phyloP scores from a whole-genome alignment of 2,888 invertebrate genomes.

The Plebejus anna region DNA sequence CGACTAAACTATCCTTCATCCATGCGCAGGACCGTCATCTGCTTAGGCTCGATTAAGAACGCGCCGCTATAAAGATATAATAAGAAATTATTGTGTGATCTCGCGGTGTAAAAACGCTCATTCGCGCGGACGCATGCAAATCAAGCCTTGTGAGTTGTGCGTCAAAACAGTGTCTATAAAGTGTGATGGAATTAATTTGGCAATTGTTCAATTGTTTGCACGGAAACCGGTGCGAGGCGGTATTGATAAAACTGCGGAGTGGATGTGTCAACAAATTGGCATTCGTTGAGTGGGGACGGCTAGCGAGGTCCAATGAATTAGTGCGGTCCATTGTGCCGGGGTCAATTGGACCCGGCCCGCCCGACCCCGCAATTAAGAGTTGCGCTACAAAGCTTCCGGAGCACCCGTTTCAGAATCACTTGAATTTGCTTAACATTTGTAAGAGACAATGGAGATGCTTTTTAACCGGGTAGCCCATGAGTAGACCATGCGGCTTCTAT shows the following conservation, averaged over 20 bases:
- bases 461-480: too few relatives aligned
- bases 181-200: constrained; percentile 5
- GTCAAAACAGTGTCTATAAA: not conserved
- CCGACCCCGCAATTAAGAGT: constrained; percentile 31
- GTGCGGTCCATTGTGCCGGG: constrained; percentile 46
- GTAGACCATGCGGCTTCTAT: too few relatives aligned
- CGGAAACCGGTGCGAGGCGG: not conserved
- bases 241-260: constrained; percentile 14
- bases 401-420: not conserved
- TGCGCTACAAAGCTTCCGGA: constrained; percentile 11
- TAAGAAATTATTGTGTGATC: too few relatives aligned
- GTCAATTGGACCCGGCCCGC: constrained; percentile 43
- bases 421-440: not conserved
- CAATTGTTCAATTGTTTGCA: constrained; percentile 2
- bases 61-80: too few relatives aligned
- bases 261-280: constrained; percentile 29
- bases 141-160: too few relatives aligned
- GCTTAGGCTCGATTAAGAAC: too few relatives aligned
- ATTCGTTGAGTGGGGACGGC: constrained; percentile 29
- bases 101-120: too few relatives aligned
- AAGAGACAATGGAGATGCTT: too few relatives aligned
- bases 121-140: too few relatives aligned
- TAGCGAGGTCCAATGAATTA: constrained; percentile 39
- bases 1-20: not conserved
- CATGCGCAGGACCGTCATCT: too few relatives aligned